phyloP scores from a whole-genome alignment of 2,113 vertebrate genomes.

The Ailuropoda melanoleuca region DNA sequence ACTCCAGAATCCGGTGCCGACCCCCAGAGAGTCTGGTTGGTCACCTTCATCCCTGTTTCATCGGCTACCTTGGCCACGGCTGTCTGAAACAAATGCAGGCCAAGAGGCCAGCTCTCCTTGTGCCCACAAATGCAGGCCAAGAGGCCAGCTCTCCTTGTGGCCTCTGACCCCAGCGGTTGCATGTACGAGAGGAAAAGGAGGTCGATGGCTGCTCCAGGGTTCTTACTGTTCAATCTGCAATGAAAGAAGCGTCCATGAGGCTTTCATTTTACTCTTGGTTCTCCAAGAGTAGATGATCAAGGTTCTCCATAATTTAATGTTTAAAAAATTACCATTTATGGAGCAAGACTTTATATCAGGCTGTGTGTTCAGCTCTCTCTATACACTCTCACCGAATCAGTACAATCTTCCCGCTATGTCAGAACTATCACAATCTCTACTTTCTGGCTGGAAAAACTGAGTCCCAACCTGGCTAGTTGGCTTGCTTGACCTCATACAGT shows the following conservation, averaged over 20 bases:
- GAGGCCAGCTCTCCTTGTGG: not conserved
- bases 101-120: not conserved
- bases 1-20: not conserved
- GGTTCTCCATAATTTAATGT: slow-evolving; percentile 1
- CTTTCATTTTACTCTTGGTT: not conserved
- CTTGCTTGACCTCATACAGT: not conserved
- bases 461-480: not conserved
- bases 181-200: not conserved
- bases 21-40: too few relatives aligned
- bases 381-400: not conserved
- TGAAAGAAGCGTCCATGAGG: not conserved
- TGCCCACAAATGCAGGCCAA: not conserved
- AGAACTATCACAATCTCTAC: not conserved
- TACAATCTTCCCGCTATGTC: not conserved
- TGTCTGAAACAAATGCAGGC: not conserved
- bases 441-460: not conserved
- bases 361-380: not conserved
- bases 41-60: not conserved
- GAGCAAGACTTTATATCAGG: not conserved
- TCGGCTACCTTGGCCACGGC: not conserved
- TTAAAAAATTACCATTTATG: not conserved
- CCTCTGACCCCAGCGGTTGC: not conserved
- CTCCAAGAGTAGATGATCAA: not conserved
- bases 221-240: not conserved
- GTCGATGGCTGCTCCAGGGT: not conserved